phyloP scores from a whole-genome alignment of 2,797 vertebrate genomes.

The Hemitrygon akajei region DNA sequence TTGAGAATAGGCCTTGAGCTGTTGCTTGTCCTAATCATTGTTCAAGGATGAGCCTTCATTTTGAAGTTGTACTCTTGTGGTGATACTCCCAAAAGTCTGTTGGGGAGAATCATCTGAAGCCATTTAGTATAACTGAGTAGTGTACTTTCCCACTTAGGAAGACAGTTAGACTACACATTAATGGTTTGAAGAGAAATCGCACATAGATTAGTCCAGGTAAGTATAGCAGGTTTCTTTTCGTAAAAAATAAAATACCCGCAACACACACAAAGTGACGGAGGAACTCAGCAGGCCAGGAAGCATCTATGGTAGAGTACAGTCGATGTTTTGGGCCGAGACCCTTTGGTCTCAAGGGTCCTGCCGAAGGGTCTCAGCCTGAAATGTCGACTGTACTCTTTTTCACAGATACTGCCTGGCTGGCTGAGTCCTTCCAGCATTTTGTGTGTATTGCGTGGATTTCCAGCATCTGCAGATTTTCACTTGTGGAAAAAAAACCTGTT shows the following conservation, averaged over 20 bases:
- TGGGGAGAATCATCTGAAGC: not conserved
- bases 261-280: too few species aligned
- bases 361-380: too few species aligned
- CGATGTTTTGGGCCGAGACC: too few species aligned
- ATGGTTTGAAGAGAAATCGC: not conserved
- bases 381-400: too few species aligned
- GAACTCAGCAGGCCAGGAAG: too few species aligned
- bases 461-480: too few species aligned
- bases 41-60: too few species aligned
- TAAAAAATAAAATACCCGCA: not conserved
- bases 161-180: not conserved
- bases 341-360: too few species aligned
- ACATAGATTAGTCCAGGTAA: not conserved
- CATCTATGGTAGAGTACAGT: too few species aligned
- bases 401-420: too few species aligned
- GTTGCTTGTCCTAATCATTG: not conserved
- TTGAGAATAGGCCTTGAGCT: not conserved
- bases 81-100: not conserved
- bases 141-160: not conserved
- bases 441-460: too few species aligned
- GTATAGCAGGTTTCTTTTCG: not conserved
- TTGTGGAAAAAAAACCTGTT: not conserved
- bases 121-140: not conserved
- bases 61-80: not conserved
- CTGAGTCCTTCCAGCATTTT: too few species aligned